Base-by-base conservation (phyloP, 2,888 invertebrate species). In the Ormyrus thymus region DNA sequence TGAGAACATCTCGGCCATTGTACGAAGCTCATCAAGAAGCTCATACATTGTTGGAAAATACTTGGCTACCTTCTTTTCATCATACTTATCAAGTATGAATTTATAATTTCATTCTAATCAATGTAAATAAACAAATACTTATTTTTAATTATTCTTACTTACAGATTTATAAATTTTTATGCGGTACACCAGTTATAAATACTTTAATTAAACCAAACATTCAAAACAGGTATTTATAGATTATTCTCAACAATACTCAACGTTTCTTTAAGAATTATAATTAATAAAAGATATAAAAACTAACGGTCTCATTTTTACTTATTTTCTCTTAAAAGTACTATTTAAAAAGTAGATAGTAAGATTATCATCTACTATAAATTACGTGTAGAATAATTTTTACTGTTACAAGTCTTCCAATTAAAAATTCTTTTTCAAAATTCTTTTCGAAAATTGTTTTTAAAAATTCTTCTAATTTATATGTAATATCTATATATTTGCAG, bases 1-100 rank as follows among this genome's bases (percentile, higher is more conserved):
- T 97, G 75, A 93, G 95, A 87, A 95, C 95, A 5, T 95, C 95
- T 51, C 92, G 94, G 78, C 95, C 95, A 0, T 89, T 96, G 51
- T 96, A 95, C 88, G 93, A 95, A 89, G 96, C 96, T 0, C 96
- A 96, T 86, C 94, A 96, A 85, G 93, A 94, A 88, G 94, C 95
- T 0, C 95, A 95, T 86, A 92, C 93, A 50, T 89, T 94, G 4
- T 90, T 97, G 83, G 96, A 96, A 88, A 93, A 93, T 83, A 92
- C 93, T 79, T 94, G 95, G 91, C 90, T 96, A 81, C 95, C 95
- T 10, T 92, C 94, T 85, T 97, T 96, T 90, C 93, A 95, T 88
- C 95, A 96, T 86, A 96, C 96, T 87, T 95, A 95, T 90, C 94
- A 95, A 91, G 95, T 95, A 90, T 15, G 50, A 59, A 64, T 62